Evolutionary conservation across 2,113 vertebrate species (phyloP), one percentile per base, ranked within the genome.

Genomic region (Albula glossodonta): DNA sequence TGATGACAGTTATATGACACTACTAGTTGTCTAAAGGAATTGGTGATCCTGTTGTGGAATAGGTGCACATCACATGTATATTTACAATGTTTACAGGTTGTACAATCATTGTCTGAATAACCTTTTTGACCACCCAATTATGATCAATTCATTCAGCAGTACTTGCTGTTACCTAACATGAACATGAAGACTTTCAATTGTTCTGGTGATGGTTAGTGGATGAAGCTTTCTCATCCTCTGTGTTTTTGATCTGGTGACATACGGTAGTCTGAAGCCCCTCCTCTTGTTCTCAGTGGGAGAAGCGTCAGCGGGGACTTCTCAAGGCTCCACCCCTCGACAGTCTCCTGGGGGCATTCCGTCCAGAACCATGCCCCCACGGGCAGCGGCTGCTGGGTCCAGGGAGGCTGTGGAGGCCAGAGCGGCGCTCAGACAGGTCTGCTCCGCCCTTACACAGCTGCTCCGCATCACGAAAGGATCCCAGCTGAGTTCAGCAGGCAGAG

Each of bases 381-480:
- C 94, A 17, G 91, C 95, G 11, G 88, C 94, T 31, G 85, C 88
- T 0, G 97, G 98, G 78, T 95, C 96, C 0, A 77, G 94, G 17
- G 97, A 98, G 89, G 93, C 94, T 0, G 87, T 95, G 57, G 97
- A 99, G 90, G 94, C 98, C 7, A 99, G 96, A 90, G 97, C 98
- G 87, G 98, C 98, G 2, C 95, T 99, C 52, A 99, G 98, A 90
- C 98, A 99, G 97, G 98, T 98, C 6, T 25, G 70, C 53, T 12
- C 6, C 0, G 7, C 53, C 53, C 53, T 56, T 56, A 12, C 53
- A 56, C 7, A 31, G 22, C 70, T 4, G n/a, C 70, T 63, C 63
- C 19, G 1, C 70, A 9, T 22, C 17, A 19, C 60, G 0, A 22
- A 19, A 4, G 17, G 22, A 15, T 5, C 2, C 60, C 10, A n/a